Base-by-base conservation (phyloP, 2,797 vertebrate species). In the Myotis findleyi region DNA sequence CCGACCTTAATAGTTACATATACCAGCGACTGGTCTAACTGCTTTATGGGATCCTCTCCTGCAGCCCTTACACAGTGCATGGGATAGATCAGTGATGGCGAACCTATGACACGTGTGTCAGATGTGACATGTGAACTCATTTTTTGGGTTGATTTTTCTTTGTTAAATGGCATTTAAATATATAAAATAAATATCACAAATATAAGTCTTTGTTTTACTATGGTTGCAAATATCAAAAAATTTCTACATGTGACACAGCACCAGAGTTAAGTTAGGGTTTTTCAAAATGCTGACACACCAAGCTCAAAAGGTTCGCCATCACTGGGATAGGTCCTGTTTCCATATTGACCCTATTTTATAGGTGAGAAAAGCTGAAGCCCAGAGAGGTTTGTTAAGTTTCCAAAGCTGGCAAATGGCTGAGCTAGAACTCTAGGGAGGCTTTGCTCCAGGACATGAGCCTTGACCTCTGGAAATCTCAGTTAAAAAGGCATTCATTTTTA, bases 11-110 rank as follows among this genome's bases (percentile, higher is more conserved):
- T 0, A 2, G n/a, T 64, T 33, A 36, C 6, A 4, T 0, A 6
- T 7, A 2, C 5, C 13, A 69, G 38, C 10, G 6, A 4, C 49
- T 9, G 20, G 7, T 4, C 30, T 20, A 30, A 3, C 1, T 7
- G 25, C 25, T 36, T 16, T 12, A 4, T 0, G 3, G 6, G 62
- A 20, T 36, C 20, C 20, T 77, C 20, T 57, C 59, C 21, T 23
- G 53, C 2, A 41, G 4, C 17, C n/a, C 6, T 8, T 20, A 41
- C 5, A 23, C 4, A n/a, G 18, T 2, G 16, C 80, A 41, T 9
- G 14, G 68, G 17, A 59, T 21, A 76, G 69, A 33, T 33, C 33
- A 33, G 33, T 33, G 33, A 33, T 33, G 33, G 33, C 33, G 33
- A 33, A 33, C 33, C 33, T 33, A 33, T 33, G 33, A 33, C 33